Conservation (phyloP, 2,888 invertebrate species). For the Leptopterna dolabrata region DNA sequence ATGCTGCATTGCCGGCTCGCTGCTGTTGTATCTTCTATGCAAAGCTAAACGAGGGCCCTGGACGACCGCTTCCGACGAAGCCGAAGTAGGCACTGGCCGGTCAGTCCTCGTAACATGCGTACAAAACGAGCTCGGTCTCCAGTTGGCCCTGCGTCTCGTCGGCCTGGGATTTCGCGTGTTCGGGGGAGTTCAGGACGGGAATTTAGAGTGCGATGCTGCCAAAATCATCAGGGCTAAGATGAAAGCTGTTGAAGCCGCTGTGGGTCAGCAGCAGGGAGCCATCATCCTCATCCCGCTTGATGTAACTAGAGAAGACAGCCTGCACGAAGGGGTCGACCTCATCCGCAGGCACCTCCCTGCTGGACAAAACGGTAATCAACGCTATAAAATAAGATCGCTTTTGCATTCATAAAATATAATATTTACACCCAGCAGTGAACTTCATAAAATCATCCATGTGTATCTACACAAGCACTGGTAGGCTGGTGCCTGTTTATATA, state of each 20-base stretch:
- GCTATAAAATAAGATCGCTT: too few species aligned
- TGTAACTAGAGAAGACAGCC: slow-evolving; percentile 82
- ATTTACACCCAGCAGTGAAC: too few species aligned
- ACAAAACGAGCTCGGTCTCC: slow-evolving; percentile 82
- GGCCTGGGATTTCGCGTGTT: slow-evolving; percentile 82
- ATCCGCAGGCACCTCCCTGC: slow-evolving; percentile 84
- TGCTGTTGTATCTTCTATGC: slow-evolving; percentile 80
- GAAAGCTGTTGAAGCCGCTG: slow-evolving; percentile 67
- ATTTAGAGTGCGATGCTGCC: slow-evolving; percentile 60
- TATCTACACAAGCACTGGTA: too few species aligned
- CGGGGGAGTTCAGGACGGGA: slow-evolving; percentile 71
- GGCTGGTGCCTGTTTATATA: too few species aligned
- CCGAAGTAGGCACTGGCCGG: slow-evolving; percentile 70
- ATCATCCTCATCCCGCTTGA: slow-evolving; percentile 80
- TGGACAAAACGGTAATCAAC: slow-evolving; percentile 78
- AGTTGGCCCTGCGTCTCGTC: slow-evolving; percentile 77
- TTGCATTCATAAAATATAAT: too few species aligned
- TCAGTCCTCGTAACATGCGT: slow-evolving; percentile 83
- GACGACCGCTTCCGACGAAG: slow-evolving; percentile 60
- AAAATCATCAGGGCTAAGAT: slow-evolving; percentile 66
- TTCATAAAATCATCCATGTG: too few species aligned
- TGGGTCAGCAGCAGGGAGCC: slow-evolving; percentile 62
- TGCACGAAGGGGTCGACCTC: slow-evolving; percentile 82
- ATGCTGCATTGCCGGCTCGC: slow-evolving; percentile 85
- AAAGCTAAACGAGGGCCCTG: slow-evolving; percentile 70